phyloP scores from a whole-genome alignment of 1,140 invertebrate genomes.

The Paralvinella palmiformis region DNA sequence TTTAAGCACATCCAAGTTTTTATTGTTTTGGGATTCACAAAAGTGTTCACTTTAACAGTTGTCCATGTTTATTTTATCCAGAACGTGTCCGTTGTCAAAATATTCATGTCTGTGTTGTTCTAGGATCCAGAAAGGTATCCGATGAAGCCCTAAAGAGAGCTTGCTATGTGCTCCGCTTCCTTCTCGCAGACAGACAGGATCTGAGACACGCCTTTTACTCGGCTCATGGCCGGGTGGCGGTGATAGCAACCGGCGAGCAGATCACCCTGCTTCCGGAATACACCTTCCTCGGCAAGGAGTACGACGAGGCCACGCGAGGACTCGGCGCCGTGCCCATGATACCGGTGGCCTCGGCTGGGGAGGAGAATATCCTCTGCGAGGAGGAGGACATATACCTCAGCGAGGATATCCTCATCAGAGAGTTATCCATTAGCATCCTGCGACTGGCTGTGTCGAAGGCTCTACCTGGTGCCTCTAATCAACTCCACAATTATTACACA shows the following conservation, averaged over 20 bases:
- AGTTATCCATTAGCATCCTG: conserved; percentile 28
- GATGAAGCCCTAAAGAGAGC: conserved; percentile 32
- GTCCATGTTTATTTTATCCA: neutral
- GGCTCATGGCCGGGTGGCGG: conserved; percentile 27
- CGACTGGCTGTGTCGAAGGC: conserved; percentile 23
- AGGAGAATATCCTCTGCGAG: conserved; percentile 32
- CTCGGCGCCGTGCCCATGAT: conserved; percentile 22
- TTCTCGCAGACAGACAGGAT: conserved; percentile 29
- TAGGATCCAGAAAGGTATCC: conserved; percentile 21
- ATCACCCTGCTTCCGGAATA: conserved; percentile 30
- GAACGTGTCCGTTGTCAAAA: neutral
- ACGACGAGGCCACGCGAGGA: conserved; percentile 25
- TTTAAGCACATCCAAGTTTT: neutral
- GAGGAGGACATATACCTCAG: conserved; percentile 16
- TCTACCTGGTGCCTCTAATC: conserved; percentile 21
- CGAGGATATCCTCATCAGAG: conserved; percentile 28
- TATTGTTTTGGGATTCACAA: neutral
- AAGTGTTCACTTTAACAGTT: neutral
- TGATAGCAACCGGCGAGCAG: conserved; percentile 27
- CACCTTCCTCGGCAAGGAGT: conserved; percentile 18
- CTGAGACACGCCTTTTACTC: conserved; percentile 31
- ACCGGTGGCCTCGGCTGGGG: conserved; percentile 27
- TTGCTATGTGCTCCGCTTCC: conserved; percentile 33
- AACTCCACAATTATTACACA: conserved; percentile 24
- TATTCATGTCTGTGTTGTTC: neutral